phyloP scores from a whole-genome alignment of 1,140 invertebrate species.

The Macrosteles quadrilineatus region DNA sequence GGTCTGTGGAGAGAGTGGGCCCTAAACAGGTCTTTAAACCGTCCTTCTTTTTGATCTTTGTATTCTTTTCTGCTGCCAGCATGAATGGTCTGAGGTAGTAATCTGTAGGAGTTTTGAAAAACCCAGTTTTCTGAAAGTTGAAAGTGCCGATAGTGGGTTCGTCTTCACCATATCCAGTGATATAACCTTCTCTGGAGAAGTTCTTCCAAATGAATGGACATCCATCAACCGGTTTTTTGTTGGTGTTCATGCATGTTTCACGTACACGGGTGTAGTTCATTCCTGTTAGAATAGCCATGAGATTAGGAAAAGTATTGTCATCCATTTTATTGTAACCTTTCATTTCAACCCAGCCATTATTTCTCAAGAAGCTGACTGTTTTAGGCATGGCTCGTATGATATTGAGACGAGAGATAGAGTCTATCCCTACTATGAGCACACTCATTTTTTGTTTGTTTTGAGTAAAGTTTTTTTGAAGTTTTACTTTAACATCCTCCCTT shows the following conservation, averaged over 20 bases:
- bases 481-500: conserved; percentile 24
- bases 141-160: conserved; percentile 72
- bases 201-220: conserved; percentile 82
- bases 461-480: conserved; percentile 33
- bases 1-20: conserved; percentile 38
- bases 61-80: conserved; percentile 55
- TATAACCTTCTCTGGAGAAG: conserved; percentile 69
- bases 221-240: conserved; percentile 53
- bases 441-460: conserved; percentile 39
- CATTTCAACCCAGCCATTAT: conserved; percentile 58
- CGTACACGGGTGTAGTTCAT: conserved; percentile 54
- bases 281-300: conserved; percentile 75
- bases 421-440: conserved; percentile 76
- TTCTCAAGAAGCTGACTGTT: conserved; percentile 64
- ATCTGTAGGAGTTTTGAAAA: conserved; percentile 74
- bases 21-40: conserved; percentile 42
- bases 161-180: conserved; percentile 81
- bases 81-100: conserved; percentile 80
- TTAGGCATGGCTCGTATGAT: conserved; percentile 76
- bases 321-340: conserved; percentile 68
- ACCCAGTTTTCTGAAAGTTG: conserved; percentile 78
- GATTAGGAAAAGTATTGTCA: conserved; percentile 81
- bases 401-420: conserved; percentile 77
- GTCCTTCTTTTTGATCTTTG: conserved; percentile 35
- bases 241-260: conserved; percentile 53